Conservation (phyloP, 2,113 vertebrate species). For the Lamprologus lemairii region DNA sequence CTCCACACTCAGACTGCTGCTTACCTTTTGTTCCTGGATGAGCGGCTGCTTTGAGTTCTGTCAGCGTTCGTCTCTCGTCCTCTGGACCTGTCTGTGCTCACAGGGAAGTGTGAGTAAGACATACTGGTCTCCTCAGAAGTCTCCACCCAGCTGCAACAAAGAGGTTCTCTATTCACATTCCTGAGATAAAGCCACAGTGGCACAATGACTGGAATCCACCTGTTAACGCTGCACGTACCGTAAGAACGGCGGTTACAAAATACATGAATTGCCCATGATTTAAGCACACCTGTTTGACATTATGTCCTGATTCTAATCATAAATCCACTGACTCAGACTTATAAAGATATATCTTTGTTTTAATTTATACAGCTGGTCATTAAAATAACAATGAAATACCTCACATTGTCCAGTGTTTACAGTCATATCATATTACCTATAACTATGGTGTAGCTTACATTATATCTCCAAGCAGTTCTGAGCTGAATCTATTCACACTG, state of each 20-base stretch:
- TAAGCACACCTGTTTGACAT: background rate
- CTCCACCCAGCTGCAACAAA: slow-evolving; percentile 43
- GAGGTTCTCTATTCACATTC: slow-evolving; percentile 38
- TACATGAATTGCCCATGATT: background rate
- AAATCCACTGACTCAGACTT: too few species aligned
- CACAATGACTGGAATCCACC: slow-evolving; percentile 3
- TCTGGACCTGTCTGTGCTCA: background rate
- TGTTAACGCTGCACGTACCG: background rate
- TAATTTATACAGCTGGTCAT: background rate
- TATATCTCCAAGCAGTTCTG: background rate
- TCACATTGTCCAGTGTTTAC: background rate
- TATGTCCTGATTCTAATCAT: background rate
- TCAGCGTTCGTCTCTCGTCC: background rate
- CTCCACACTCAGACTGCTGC: background rate
- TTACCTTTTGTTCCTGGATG: slow-evolving; percentile 4
- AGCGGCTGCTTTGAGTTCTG: background rate
- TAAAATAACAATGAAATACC: background rate
- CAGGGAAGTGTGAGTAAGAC: background rate
- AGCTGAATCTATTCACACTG: background rate
- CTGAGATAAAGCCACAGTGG: background rate
- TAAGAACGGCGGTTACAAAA: background rate
- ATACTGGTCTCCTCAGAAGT: background rate
- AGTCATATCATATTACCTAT: background rate
- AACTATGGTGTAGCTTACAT: background rate
- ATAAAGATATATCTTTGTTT: fast-evolving